Evolutionary conservation across 2,888 invertebrate species (phyloP), one percentile per base, ranked within the genome.

Genomic region (Tachina fera): DNA sequence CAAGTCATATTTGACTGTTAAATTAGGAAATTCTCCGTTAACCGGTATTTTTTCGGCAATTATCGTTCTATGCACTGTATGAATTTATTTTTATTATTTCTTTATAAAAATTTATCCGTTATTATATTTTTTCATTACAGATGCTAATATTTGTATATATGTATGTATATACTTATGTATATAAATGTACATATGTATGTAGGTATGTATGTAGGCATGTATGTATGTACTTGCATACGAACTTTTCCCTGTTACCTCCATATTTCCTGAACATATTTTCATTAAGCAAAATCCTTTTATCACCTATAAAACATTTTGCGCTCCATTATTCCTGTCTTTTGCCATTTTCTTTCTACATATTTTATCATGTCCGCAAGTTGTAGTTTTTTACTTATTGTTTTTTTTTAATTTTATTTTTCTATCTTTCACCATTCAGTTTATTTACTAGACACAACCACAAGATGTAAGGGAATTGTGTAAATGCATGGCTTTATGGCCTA

Each of bases 201-300:
- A 22, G 1, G 1, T 3, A n/a, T 3, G 22, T 22, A 22, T 3
- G 3, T 22, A 22, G 1, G 31, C 4, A 31, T 31, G 31, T 31
- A 31, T 31, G 3, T 31, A 31, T 31, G 31, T 31, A 6, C 2
- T 31, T 31, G 0, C 41, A 71, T n/a, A 53, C n/a, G 6, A 14
- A 22, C 14, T 10, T 31, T 22, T 56, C n/a, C 8, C 22, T 31
- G 13, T 19, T 49, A 11, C 14, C 14, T 41, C 14, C 53, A 58
- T 31, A 16, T 61, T 14, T 72, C 47, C 11, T 53, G 72, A 22
- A 77, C 16, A 77, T 71, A 77, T 81, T 81, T 81, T 84, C 77
- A 74, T 84, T 84, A 61, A 77, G 49, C 19, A 47, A 71, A 82
- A 85, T 85, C 75, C 70, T 53, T 85, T 85, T 85, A 85, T 82